Evolutionary conservation across 2,888 invertebrate genomes (phyloP), one percentile per base, ranked within the genome.

Genomic region (Orgyia antiqua): DNA sequence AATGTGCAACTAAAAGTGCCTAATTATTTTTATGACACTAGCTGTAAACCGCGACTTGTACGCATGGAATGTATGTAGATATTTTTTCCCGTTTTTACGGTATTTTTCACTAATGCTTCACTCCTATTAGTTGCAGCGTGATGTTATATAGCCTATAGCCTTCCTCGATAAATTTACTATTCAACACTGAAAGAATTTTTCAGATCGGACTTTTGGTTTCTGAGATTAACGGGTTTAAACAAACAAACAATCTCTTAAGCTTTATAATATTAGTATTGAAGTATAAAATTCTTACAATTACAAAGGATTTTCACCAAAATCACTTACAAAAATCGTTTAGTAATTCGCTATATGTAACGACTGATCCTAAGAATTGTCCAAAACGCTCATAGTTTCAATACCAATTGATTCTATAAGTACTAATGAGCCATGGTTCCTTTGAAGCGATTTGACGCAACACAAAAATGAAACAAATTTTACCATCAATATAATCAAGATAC

Each of bases 361-460:
- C 45, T 17, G 13, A 5, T 27, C 42, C 36, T 39, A 25, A 43
- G n/a, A 8, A 28, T 25, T 29, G 33, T 32, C 31, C 36, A 36
- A 36, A 28, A 28, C 29, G 10, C 12, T 47, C 42, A 45, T 54
- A 55, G 38, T 48, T 42, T 51, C 42, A 46, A 56, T 58, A 61
- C 56, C 64, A 67, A 68, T 70, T 68, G 66, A 67, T 67, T 62
- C 47, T 51, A 55, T 50, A 52, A 66, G 56, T 58, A 64, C 68
- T 70, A 70, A 72, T 72, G 67, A 70, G 68, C 42, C 61, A 51
- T 57, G 52, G 61, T 64, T 60, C 58, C 68, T 64, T 65, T 42
- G 41, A 39, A 48, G 45, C 47, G 51, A 45, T 52, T 58, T 57
- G 68, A 61, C 68, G 62, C 57, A 67, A 61, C 60, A 64, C 64